Evolutionary conservation across 1,140 invertebrate genomes (phyloP).

Genomic region (Drosophila pallidifrons): DNA sequence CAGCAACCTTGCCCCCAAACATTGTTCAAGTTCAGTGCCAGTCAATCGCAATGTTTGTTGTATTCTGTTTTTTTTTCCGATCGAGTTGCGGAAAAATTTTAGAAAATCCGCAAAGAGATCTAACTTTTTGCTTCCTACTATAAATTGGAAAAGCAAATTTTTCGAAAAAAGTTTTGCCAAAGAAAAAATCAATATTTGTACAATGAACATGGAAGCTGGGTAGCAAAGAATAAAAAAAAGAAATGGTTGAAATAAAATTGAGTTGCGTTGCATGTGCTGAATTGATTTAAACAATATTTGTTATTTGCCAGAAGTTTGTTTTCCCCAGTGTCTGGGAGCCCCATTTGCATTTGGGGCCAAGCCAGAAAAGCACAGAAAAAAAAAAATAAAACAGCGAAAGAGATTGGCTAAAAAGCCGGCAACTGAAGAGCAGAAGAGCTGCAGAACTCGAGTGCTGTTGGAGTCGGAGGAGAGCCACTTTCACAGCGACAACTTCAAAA

Average conservation of each 20-base stretch:
- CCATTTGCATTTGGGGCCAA: slow-evolving; percentile 65
- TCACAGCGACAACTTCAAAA: slow-evolving; percentile 70
- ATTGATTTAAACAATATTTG: slow-evolving; percentile 73
- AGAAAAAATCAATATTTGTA: slow-evolving; percentile 76
- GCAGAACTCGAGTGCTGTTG: background rate
- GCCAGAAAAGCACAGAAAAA: background rate
- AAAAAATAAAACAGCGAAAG: background rate
- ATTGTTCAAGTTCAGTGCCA: slow-evolving; percentile 60
- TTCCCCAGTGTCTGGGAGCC: slow-evolving; percentile 5
- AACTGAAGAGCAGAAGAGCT: background rate
- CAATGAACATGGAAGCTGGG: slow-evolving; percentile 24
- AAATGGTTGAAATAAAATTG: slow-evolving; percentile 40
- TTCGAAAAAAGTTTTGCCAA: slow-evolving; percentile 53
- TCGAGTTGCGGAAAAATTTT: background rate
- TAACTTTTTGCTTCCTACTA: slow-evolving; percentile 36
- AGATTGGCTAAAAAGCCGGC: slow-evolving; percentile 1
- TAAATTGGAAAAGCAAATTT: slow-evolving; percentile 63
- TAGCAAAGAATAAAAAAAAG: slow-evolving; percentile 7
- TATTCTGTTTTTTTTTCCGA: background rate
- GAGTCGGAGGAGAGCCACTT: slow-evolving; percentile 36
- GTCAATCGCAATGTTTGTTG: slow-evolving; percentile 22
- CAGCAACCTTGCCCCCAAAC: slow-evolving; percentile 62
- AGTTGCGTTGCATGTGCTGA: slow-evolving; percentile 54
- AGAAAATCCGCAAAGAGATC: slow-evolving; percentile 17
- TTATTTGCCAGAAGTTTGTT: slow-evolving; percentile 50